Evolutionary conservation across 2,797 vertebrate genomes (phyloP), one percentile per base, ranked within the genome.

Genomic region (Mormyrops attenuatus): DNA sequence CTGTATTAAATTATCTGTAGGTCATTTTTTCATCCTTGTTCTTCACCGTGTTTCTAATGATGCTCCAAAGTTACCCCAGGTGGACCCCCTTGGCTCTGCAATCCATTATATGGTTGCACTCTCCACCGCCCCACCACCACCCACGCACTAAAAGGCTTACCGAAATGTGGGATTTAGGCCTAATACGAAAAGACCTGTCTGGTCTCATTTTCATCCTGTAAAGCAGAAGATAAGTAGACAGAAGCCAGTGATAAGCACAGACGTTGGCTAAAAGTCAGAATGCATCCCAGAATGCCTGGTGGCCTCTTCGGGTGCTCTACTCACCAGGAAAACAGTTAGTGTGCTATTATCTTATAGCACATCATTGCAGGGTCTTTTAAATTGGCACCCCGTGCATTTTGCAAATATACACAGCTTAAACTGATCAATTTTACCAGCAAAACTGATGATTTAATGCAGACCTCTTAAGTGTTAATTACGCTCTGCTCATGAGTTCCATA

Each of bases 201-300:
- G 89, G 52, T 91, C 26, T 92, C 55, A 91, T 82, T 73, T 82
- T 88, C 44, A 85, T 50, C 73, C 38, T 80, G 73, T 80, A 80
- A 80, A 77, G 38, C 38, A 77, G 69, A 20, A 77, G 34, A 77
- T 77, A 80, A 44, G 13, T 5, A 38, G 26, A 41, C 73, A 80
- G 15, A 80, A 41, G 38, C 38, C 73, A 20, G 38, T 80, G 73
- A 80, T 44, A 44, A 41, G 73, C 17, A 44, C 7, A 1, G 38
- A 53, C 50, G 2, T 0, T 41, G n/a, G 55, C 77, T 44, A 77
- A 22, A 84, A 38, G 53, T 52, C 53, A 26, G 11, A 86, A 38
- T 86, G 41, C 22, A 30, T 22, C 57, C 26, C 38, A 15, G 50
- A 52, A 55, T 20, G 52, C 52, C 49, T 38, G 11, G 15, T 13